These are phyloP conservation scores for Vireo altiloquus DNA, from an alignment of 2,113 vertebrate species.

Conservation along the genomic window DNA sequence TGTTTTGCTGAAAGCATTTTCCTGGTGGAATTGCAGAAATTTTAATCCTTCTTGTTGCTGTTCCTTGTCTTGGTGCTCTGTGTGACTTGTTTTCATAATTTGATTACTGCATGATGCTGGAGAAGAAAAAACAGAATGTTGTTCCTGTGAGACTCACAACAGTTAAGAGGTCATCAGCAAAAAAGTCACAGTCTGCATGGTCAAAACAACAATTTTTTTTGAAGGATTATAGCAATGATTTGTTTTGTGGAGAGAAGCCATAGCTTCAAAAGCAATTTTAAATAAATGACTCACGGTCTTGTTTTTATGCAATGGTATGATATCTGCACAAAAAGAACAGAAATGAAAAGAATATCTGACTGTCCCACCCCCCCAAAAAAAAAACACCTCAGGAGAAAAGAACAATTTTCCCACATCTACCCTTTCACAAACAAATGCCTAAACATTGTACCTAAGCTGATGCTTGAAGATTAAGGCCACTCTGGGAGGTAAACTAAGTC, in stretches of 20 bases:
- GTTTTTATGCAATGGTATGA: background rate
- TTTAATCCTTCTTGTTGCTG: background rate
- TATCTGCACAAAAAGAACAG: background rate
- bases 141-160: background rate
- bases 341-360: background rate
- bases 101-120: background rate
- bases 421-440: background rate
- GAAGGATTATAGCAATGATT: background rate
- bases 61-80: background rate
- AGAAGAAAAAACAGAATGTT: background rate
- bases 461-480: background rate
- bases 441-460: background rate
- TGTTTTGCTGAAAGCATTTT: background rate
- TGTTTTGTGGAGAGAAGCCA: background rate
- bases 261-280: background rate
- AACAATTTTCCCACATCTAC: background rate
- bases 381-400: background rate
- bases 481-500: background rate
- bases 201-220: background rate
- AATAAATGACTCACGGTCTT: background rate
- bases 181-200: background rate
- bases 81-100: background rate
- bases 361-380: fast-evolving
- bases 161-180: background rate
- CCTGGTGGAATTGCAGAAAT: background rate